Base-by-base conservation (phyloP, 2,888 invertebrate species). In the Hypolimnas misippus region DNA sequence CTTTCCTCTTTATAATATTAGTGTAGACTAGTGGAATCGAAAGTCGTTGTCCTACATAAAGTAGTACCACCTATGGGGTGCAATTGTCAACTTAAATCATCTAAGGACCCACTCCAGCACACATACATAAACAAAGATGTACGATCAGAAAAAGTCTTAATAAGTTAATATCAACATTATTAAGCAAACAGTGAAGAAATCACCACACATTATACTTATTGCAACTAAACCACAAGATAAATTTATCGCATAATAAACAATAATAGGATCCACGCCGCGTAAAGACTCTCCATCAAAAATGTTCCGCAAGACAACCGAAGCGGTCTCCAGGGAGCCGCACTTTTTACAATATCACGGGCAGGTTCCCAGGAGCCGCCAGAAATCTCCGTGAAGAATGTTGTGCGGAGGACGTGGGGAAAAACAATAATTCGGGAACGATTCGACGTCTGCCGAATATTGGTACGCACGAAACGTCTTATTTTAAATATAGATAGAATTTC, bases 331-430 rank as follows among this genome's bases (percentile, higher is more conserved):
- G 74, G 78, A 73, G 64, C 71, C 68, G 56, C 62, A 73, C 70
- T 82, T 85, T 82, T 83, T 84, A 73, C 74, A 70, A 66, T 72
- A 73, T 78, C 76, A 72, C 63, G 74, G 74, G 66, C 70, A 67
- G 59, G 76, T 79, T 82, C 79, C 78, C 81, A 75, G 66, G 79
- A 75, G 79, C 66, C 59, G 79, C 66, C 62, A 68, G 74, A 74
- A 75, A 77, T 74, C 69, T 73, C 78, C 78, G 78, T 80, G 78
- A 81, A 79, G 74, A 78, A 79, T 82, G 76, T 75, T 73, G 78
- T 76, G n/a, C n/a, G 71, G 73, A 70, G 61, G 63, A 57, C 63
- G 70, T 66, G 63, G 57, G 62, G 63, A 69, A 71, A 73, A 70
- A 33, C 33, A 33, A 33, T 33, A 69, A 71, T 68, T 73, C 67